Percentiles rank a stretch among this genome's conserved stretches.
phyloP scores from a whole-genome alignment of 2,797 vertebrate genomes.

The Brachyrhaphis roseni region DNA sequence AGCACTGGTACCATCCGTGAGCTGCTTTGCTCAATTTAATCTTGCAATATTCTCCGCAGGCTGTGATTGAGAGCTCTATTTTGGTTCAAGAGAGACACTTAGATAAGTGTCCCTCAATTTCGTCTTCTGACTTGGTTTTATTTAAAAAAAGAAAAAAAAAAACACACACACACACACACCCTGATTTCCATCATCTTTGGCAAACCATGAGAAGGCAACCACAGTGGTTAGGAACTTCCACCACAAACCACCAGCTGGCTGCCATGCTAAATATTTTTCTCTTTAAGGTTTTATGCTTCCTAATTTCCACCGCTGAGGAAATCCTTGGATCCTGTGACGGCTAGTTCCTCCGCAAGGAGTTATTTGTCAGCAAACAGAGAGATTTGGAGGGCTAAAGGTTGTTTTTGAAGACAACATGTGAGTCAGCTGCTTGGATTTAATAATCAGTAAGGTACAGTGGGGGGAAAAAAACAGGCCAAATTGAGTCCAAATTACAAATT shows the following conservation, averaged over 20 bases:
- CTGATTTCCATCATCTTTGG: conserved; percentile 38
- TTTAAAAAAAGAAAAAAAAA: not conserved
- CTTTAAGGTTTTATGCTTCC: conserved; percentile 51
- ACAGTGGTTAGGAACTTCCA: conserved; percentile 55
- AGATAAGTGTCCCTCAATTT: conserved; percentile 9
- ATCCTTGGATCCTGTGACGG: conserved; percentile 6
- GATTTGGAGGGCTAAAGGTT: not conserved
- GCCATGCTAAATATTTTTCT: conserved; percentile 20
- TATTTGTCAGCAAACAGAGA: conserved; percentile 33
- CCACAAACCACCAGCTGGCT: conserved; percentile 55
- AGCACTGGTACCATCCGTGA: not conserved
- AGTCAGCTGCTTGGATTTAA: not conserved
- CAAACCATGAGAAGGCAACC: conserved; percentile 44
- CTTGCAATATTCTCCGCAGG: conserved; percentile 14
- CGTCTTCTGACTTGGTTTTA: conserved; percentile 9
- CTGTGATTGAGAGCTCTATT: conserved; percentile 5
- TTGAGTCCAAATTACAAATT: conserved; percentile 1
- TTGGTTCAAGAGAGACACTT: conserved; percentile 11
- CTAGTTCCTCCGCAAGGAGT: conserved; percentile 7
- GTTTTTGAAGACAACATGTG: not conserved
- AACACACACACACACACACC: not conserved
- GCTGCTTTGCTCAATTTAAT: conserved; percentile 10
- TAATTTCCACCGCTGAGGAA: conserved; percentile 27
- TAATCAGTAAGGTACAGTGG: not conserved
- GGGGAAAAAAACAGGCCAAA: not conserved